Evolutionary conservation across 2,797 vertebrate genomes (phyloP).

Genomic region (Amblyraja radiata): DNA sequence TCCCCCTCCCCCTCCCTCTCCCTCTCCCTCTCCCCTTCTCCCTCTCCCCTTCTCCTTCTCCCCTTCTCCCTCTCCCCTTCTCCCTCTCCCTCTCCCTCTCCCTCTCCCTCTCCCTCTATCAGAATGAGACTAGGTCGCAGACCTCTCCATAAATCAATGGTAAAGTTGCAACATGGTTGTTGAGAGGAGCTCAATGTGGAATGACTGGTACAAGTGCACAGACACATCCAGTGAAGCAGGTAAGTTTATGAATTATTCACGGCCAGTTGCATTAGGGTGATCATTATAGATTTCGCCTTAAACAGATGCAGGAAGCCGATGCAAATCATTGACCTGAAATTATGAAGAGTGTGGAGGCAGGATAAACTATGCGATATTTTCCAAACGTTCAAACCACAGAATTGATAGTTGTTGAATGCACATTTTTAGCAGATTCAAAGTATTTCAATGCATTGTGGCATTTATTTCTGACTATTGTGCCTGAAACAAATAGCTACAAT

Average conservation of each 20-base stretch:
- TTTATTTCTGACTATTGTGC: neutral
- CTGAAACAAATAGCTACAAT: neutral
- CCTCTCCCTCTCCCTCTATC: too few species aligned
- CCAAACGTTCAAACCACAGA: neutral
- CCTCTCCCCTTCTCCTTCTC: too few species aligned
- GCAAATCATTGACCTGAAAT: conserved; percentile 18
- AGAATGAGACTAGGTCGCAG: neutral
- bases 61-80: too few species aligned
- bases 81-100: too few species aligned
- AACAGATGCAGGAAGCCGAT: conserved; percentile 12
- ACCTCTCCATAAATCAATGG: neutral
- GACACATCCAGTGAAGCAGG: conserved; percentile 29
- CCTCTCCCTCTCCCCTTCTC: too few species aligned
- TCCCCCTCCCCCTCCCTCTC: too few species aligned
- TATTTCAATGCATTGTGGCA: neutral
- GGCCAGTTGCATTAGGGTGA: conserved; percentile 11
- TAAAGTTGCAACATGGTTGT: neutral
- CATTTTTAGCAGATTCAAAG: neutral
- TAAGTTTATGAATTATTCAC: conserved; percentile 31
- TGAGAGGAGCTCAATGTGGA: neutral
- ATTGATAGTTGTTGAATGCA: neutral
- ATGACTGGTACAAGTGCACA: neutral
- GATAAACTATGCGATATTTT: neutral
- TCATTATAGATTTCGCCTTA: conserved; percentile 21
- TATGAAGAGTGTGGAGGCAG: neutral